Percentiles rank a stretch among this genome's conserved stretches.
Conservation (phyloP, 2,113 vertebrate genomes). For the Zonotrichia leucophrys region DNA sequence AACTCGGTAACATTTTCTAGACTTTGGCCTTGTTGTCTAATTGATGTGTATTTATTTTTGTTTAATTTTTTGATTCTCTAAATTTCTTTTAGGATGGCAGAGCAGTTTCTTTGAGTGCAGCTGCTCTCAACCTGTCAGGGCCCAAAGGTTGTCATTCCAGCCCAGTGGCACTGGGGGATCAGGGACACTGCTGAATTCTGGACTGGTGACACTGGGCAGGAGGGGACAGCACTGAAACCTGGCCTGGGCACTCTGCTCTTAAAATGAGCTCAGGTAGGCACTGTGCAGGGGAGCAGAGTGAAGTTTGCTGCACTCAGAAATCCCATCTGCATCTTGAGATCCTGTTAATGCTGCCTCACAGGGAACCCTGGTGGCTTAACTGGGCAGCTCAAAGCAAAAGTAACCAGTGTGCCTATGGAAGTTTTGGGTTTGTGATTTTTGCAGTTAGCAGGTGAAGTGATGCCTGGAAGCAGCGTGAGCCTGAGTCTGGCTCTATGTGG, state of each 20-base stretch:
- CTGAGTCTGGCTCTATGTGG: not conserved
- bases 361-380: not conserved
- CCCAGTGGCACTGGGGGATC: rapidly evolving
- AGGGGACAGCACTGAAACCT: not conserved
- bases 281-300: not conserved
- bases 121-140: not conserved
- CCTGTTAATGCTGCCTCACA: not conserved
- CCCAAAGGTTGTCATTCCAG: rapidly evolving
- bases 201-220: not conserved
- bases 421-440: not conserved
- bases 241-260: not conserved
- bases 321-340: not conserved
- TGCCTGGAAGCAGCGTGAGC: not conserved
- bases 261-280: not conserved
- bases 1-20: not conserved
- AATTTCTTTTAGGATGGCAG: not conserved
- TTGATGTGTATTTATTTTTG: not conserved
- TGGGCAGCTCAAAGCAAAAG: not conserved
- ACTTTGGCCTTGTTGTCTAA: not conserved
- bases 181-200: not conserved
- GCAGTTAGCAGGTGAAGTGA: not conserved
- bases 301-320: not conserved
- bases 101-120: not conserved
- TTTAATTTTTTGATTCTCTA: not conserved
- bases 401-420: rapidly evolving